A percentile compares a stretch with the other conserved stretches of the same genome.
These are phyloP conservation scores for Coranthus polyacanthus DNA, from an alignment of 2,797 vertebrate genomes.

Conservation along the genomic window DNA sequence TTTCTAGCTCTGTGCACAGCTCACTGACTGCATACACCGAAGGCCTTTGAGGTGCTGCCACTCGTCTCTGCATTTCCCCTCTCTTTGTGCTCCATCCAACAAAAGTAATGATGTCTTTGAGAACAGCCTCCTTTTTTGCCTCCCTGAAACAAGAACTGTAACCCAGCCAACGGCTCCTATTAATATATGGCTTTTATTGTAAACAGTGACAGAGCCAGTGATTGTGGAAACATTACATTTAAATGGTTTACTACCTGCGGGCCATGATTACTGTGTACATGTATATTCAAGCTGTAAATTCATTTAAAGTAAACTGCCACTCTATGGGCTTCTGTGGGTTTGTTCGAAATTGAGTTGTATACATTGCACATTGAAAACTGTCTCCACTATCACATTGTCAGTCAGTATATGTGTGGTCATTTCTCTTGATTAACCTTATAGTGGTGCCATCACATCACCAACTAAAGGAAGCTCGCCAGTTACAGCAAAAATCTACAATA, in stretches of 20 bases:
- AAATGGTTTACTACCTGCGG: constrained; percentile 39
- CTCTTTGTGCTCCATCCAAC: constrained; percentile 70
- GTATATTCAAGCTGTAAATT: constrained; percentile 24
- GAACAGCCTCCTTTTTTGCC: constrained; percentile 48
- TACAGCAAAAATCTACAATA: constrained; percentile 8
- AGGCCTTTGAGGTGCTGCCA: constrained; percentile 77
- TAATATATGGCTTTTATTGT: constrained; percentile 38
- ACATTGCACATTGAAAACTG: background rate
- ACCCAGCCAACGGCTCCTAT: constrained; percentile 31
- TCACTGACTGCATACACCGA: constrained; percentile 56
- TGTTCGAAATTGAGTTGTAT: constrained; percentile 1
- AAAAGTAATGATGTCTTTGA: constrained; percentile 76
- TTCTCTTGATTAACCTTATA: constrained; percentile 13
- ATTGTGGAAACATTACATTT: constrained; percentile 38
- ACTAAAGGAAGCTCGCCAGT: constrained; percentile 17
- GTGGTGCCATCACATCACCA: constrained; percentile 7
- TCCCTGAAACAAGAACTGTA: constrained; percentile 43
- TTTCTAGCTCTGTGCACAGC: constrained; percentile 55
- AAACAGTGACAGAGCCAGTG: constrained; percentile 22
- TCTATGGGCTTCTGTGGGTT: background rate
- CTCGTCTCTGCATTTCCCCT: constrained; percentile 66
- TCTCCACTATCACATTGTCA: too few species aligned
- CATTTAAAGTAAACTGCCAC: constrained; percentile 5
- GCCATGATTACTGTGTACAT: constrained; percentile 10
- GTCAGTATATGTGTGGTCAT: constrained; percentile 13